Percentiles rank a stretch among this genome's conserved stretches.
These are phyloP conservation scores for Proteles cristata DNA, from an alignment of 2,113 vertebrate species.

Conservation along the genomic window DNA sequence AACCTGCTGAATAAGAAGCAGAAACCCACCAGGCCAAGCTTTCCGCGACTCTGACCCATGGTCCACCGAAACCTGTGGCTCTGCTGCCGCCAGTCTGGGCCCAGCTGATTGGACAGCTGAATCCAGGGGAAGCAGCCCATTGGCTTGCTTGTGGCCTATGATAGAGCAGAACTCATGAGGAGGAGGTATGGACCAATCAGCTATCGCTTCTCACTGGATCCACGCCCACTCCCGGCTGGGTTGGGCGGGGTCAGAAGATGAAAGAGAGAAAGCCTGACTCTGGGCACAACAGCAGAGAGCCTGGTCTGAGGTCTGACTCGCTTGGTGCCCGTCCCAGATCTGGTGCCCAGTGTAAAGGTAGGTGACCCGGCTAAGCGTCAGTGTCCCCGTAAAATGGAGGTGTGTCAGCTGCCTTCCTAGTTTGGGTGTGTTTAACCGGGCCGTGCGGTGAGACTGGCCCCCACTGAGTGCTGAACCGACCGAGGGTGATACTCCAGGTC, in stretches of 20 bases:
- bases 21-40: neutral
- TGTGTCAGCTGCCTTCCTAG: neutral
- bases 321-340: neutral
- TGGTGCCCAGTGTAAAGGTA: neutral
- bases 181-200: neutral
- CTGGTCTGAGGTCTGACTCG: neutral
- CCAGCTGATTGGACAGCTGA: neutral
- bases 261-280: accelerated
- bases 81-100: neutral
- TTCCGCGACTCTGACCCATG: accelerated
- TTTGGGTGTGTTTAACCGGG: neutral
- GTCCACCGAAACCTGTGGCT: neutral
- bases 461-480: neutral
- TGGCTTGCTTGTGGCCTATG: neutral
- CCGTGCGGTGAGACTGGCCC: accelerated
- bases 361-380: neutral
- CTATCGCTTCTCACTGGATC: neutral
- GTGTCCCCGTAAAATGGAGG: neutral
- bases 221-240: accelerated
- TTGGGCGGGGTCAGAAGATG: neutral
- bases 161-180: neutral
- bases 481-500: neutral
- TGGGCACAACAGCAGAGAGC: no score
- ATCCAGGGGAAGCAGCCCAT: neutral
- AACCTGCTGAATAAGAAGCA: neutral